Percentiles rank a stretch among this genome's conserved stretches.
phyloP scores from a whole-genome alignment of 2,797 vertebrate genomes.

The Nasua narica region DNA sequence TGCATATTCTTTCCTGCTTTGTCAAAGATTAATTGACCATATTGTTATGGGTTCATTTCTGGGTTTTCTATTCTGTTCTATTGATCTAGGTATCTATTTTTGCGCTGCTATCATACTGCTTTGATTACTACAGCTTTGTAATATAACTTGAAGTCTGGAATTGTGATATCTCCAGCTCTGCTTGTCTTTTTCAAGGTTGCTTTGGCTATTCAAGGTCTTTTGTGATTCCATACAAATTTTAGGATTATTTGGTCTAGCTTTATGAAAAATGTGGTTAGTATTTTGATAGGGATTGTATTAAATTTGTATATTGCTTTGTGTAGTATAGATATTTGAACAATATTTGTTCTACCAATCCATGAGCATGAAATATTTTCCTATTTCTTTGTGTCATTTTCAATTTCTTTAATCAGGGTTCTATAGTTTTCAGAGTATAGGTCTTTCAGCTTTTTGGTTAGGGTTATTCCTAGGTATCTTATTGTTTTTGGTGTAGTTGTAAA shows the following conservation, averaged over 20 bases:
- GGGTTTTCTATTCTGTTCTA: not conserved
- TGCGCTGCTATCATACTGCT: not conserved
- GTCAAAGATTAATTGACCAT: not conserved
- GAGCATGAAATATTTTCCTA: not conserved
- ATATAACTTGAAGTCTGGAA: not conserved
- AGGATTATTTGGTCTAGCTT: not conserved
- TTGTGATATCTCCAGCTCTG: not conserved
- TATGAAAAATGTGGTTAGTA: not conserved
- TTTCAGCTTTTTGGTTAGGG: not conserved
- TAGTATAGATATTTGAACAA: not conserved
- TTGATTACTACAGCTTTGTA: not conserved
- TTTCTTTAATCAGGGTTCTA: not conserved
- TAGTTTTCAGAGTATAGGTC: not conserved
- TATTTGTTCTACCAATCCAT: not conserved
- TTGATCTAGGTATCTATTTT: not conserved
- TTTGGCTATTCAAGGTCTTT: not conserved
- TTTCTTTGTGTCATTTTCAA: not conserved
- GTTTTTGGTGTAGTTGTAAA: not conserved
- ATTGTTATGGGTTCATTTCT: not conserved
- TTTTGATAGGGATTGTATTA: not conserved
- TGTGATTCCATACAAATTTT: not conserved
- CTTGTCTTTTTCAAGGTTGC: not conserved
- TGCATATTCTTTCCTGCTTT: not conserved
- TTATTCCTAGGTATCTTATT: not conserved
- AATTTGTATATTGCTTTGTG: not conserved